Evolutionary conservation across 2,888 invertebrate species (phyloP).

Genomic region (Anoncus sp.): DNA sequence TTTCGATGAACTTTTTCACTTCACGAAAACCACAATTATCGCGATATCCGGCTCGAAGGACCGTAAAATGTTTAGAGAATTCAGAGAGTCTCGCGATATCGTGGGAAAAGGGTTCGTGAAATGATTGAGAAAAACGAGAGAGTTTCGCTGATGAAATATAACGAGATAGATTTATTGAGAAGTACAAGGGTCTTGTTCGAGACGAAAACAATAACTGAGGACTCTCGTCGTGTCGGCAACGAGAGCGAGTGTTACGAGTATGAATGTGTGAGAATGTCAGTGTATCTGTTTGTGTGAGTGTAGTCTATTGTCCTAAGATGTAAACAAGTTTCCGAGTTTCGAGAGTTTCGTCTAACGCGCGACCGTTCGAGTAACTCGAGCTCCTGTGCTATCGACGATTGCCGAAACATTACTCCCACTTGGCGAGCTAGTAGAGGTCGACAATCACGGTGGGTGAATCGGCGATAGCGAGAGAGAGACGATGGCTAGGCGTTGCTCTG

Average conservation of each 20-base stretch:
- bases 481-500: too few species aligned
- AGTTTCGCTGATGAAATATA: too few species aligned
- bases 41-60: too few species aligned
- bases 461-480: conserved; percentile 7
- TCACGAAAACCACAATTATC: too few species aligned
- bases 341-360: conserved; percentile 1
- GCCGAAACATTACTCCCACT: conserved; percentile 27
- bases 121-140: too few species aligned
- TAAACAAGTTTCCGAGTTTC: conserved; percentile 6
- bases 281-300: conserved; percentile 18
- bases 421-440: conserved; percentile 22
- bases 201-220: background rate
- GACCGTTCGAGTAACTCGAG: conserved; percentile 4
- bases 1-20: too few species aligned
- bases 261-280: conserved; percentile 10
- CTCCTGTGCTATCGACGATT: conserved; percentile 13
- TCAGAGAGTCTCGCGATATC: too few species aligned
- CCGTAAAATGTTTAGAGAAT: too few species aligned
- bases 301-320: background rate
- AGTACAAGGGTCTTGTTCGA: background rate
- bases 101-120: too few species aligned
- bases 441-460: conserved; percentile 11
- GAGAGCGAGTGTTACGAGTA: background rate
- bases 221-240: conserved; percentile 2
- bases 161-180: conserved; percentile 1